These are phyloP conservation scores for Larimichthys polyactis DNA, from an alignment of 2,113 vertebrate species.

Conservation along the genomic window DNA sequence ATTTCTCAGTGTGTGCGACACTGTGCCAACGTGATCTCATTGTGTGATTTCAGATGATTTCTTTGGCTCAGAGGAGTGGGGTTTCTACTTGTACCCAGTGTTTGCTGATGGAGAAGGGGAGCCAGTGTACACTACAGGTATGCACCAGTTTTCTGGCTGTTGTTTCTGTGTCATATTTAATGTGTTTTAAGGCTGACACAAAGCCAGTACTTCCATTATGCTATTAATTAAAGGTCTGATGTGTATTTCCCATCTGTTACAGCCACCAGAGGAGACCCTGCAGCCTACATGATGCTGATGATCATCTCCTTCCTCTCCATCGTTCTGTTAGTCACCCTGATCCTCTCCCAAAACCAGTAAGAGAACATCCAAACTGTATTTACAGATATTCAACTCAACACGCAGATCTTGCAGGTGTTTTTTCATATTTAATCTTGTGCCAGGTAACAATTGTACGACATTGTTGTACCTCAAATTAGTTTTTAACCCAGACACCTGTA, in stretches of 20 bases:
- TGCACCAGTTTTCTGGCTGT: background rate
- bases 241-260: conserved; percentile 64
- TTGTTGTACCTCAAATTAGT: background rate
- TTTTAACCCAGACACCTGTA: conserved; percentile 5
- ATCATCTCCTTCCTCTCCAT: conserved; percentile 87
- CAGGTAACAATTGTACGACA: background rate
- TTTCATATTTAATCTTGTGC: background rate
- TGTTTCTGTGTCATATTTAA: background rate
- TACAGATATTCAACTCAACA: background rate
- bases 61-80: conserved; percentile 88
- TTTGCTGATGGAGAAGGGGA: conserved; percentile 90
- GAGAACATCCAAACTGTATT: background rate
- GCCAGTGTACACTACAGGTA: conserved; percentile 86
- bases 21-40: background rate
- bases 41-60: conserved; percentile 86
- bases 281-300: conserved; percentile 86
- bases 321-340: conserved; percentile 86
- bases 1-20: background rate
- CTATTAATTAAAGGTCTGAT: conserved; percentile 16
- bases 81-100: conserved; percentile 90
- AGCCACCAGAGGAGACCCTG: conserved; percentile 79
- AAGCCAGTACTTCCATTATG: background rate
- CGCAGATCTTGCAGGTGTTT: background rate
- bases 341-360: conserved; percentile 92
- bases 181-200: background rate